Evolutionary conservation across 2,113 vertebrate genomes (phyloP).

Genomic region (Hystrix cristata): DNA sequence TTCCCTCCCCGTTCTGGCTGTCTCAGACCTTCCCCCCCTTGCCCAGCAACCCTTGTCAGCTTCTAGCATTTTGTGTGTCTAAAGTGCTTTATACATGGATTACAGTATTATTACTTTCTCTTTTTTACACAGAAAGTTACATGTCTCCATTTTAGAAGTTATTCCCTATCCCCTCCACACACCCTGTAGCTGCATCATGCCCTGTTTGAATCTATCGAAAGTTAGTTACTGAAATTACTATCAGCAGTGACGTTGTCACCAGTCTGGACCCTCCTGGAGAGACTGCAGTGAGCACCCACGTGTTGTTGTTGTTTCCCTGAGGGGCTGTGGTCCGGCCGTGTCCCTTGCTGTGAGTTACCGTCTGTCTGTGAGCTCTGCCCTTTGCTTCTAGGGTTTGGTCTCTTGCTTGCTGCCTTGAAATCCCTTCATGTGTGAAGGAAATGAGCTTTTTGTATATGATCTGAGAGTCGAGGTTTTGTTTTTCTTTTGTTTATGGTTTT

Average conservation of each 20-base stretch:
- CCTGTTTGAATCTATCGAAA: rapidly evolving
- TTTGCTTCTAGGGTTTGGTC: not conserved
- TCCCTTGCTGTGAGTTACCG: not conserved
- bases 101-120: not conserved
- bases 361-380: not conserved
- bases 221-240: not conserved
- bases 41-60: not conserved
- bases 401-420: not conserved
- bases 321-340: not conserved
- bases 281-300: rapidly evolving
- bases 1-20: not conserved
- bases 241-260: not conserved
- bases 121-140: not conserved
- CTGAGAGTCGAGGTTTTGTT: not conserved
- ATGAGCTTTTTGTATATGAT: not conserved
- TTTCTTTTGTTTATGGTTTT: not conserved
- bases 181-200: rapidly evolving
- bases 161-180: rapidly evolving
- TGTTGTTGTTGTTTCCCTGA: not conserved
- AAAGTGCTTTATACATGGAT: not conserved
- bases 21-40: not conserved
- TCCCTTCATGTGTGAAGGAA: not conserved
- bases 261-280: not conserved
- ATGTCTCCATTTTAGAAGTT: not conserved
- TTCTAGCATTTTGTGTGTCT: not conserved